phyloP scores from a whole-genome alignment of 2,888 invertebrate species.

The Cephus spinipes region DNA sequence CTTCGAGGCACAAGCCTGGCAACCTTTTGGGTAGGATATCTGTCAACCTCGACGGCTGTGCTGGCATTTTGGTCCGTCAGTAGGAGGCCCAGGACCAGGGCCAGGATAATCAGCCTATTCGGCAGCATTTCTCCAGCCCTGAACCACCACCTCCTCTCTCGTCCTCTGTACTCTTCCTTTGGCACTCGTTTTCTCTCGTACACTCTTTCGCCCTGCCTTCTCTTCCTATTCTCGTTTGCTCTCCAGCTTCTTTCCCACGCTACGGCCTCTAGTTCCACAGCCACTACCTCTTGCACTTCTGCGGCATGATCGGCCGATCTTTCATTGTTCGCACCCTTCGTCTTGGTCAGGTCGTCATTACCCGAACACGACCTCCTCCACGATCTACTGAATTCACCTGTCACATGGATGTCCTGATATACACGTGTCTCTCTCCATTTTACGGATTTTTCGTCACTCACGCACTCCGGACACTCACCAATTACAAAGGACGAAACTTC shows the following conservation, averaged over 20 bases:
- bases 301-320: conserved; percentile 50
- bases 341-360: conserved; percentile 22
- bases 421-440: not conserved
- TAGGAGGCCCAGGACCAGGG: conserved; percentile 56
- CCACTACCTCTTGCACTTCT: conserved; percentile 60
- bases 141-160: conserved; percentile 12
- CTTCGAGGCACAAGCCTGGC: conserved; percentile 56
- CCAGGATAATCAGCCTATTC: conserved; percentile 55
- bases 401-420: not conserved
- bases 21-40: conserved; percentile 26
- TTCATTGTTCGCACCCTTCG: conserved; percentile 31
- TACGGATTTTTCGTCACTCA: not conserved
- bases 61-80: conserved; percentile 49
- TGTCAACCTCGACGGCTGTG: conserved; percentile 26
- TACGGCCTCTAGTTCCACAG: conserved; percentile 19
- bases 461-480: not conserved
- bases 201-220: not conserved
- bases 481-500: not conserved
- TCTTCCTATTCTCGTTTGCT: conserved; percentile 4
- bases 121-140: conserved; percentile 50
- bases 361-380: not conserved
- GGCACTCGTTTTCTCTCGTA: not conserved
- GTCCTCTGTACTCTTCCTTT: conserved; percentile 4
- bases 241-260: conserved; percentile 9
- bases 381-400: conserved; percentile 1